Evolutionary conservation across 2,113 vertebrate species (phyloP), one percentile per base, ranked within the genome.

Genomic region (Osmerus mordax): DNA sequence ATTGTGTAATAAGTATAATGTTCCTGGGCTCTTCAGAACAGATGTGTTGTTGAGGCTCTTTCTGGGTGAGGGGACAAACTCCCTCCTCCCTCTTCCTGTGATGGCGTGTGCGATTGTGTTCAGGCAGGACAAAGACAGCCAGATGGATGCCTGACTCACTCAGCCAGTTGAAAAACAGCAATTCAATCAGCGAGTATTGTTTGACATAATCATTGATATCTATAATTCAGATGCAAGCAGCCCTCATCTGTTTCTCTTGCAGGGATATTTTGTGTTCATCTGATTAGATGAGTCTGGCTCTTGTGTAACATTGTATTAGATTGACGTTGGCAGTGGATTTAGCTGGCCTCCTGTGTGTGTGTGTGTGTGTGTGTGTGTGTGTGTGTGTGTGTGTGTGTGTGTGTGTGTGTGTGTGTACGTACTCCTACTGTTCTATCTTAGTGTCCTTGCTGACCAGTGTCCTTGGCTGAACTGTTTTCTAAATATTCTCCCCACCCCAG

Each of bases 401-500:
- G 41, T 47, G 41, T 47, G 32, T 36, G 32, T 36, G 19, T 65
- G 41, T 66, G 41, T 28, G 59, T 8, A n/a, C 19, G 13, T 13
- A 25, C 21, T 13, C 19, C 14, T 25, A 25, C 23, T 61, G 23
- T 23, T 25, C 59, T 25, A 1, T 8, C 32, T 36, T 14, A 54
- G 53, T 54, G 9, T 4, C 16, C 53, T 13, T 54, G 16, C 53
- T 54, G 53, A 14, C 53, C 53, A 13, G n/a, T 53, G 36, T 3
- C 9, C 68, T 19, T 51, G n/a, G 9, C 59, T 58, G n/a, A 56
- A 14, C 41, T 15, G 4, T 58, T 54, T 6, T 41, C 3, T 52
- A 11, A 11, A 36, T 6, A 36, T 36, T 36, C 32, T 36, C 32
- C 7, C 32, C 7, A 5, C 32, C 76, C 47, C 47, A 98, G 97